Percentiles rank a stretch among this genome's conserved stretches.
These are phyloP conservation scores for Drosophila oshimai DNA, from an alignment of 1,140 invertebrate species.

Conservation along the genomic window DNA sequence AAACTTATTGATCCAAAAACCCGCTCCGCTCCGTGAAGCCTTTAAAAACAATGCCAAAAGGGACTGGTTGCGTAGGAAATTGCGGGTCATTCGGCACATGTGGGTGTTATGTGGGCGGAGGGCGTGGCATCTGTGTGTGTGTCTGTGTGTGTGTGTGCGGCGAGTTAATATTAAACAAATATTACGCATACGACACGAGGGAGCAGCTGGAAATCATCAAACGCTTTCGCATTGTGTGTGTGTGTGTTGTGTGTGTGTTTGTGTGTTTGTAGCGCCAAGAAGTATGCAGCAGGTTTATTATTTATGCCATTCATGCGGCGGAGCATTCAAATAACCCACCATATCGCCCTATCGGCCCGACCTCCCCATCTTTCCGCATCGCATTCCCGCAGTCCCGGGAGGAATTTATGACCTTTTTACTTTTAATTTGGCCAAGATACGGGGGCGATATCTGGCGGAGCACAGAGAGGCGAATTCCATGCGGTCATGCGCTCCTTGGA, in stretches of 20 bases:
- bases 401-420: conserved; percentile 62
- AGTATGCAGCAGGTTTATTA: conserved; percentile 56
- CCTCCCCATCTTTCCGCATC: background rate
- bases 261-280: conserved; percentile 7
- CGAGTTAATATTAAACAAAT: conserved; percentile 64
- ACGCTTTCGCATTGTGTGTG: conserved; percentile 1
- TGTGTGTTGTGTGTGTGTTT: background rate
- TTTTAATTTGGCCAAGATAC: conserved; percentile 50
- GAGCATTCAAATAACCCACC: conserved; percentile 44
- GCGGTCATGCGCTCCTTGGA: conserved; percentile 23
- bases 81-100: conserved; percentile 16
- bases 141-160: background rate
- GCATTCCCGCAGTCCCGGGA: conserved; percentile 7
- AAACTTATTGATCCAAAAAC: conserved; percentile 39
- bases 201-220: conserved; percentile 56
- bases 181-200: conserved; percentile 62
- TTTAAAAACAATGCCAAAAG: conserved; percentile 32
- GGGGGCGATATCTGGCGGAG: background rate
- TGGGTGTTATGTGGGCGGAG: conserved; percentile 1
- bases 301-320: conserved; percentile 62
- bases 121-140: background rate
- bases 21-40: background rate
- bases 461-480: background rate
- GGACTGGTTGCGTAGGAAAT: conserved; percentile 6
- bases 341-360: background rate